Conservation (phyloP, 2,888 invertebrate genomes). For the Torymus auratus region DNA sequence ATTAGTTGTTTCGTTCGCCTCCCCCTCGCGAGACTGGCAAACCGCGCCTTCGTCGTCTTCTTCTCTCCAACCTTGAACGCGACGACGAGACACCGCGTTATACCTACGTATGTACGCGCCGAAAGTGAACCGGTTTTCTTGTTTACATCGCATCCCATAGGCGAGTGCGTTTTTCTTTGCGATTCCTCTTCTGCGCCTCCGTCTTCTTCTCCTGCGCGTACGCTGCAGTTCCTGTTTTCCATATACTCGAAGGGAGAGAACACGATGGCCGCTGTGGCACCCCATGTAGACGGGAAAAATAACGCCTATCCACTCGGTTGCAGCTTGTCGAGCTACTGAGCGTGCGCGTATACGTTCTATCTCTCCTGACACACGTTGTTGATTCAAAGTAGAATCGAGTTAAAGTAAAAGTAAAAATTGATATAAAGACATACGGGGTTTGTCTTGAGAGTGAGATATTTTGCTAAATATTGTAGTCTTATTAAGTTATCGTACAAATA, state of each 20-base stretch:
- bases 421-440: slow-evolving; percentile 42
- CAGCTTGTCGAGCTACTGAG: slow-evolving; percentile 26
- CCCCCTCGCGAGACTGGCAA: too few species aligned
- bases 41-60: neutral
- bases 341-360: neutral
- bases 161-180: neutral
- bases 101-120: neutral
- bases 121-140: slow-evolving; percentile 32
- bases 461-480: slow-evolving; percentile 48
- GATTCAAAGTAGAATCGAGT: slow-evolving; percentile 7
- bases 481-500: slow-evolving; percentile 44
- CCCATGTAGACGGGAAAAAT: too few species aligned
- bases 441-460: slow-evolving; percentile 56
- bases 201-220: neutral
- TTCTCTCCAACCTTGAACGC: neutral
- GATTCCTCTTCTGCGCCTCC: neutral
- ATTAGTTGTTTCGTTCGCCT: too few species aligned
- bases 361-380: slow-evolving; percentile 32
- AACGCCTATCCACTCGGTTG: too few species aligned
- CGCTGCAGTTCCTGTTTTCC: slow-evolving; percentile 19
- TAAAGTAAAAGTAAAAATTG: neutral
- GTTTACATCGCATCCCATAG: slow-evolving; percentile 8
- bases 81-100: too few species aligned
- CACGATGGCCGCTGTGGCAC: too few species aligned
- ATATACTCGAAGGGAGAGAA: neutral